phyloP scores from a whole-genome alignment of 2,797 vertebrate genomes.

The Pachyuromys duprasi region DNA sequence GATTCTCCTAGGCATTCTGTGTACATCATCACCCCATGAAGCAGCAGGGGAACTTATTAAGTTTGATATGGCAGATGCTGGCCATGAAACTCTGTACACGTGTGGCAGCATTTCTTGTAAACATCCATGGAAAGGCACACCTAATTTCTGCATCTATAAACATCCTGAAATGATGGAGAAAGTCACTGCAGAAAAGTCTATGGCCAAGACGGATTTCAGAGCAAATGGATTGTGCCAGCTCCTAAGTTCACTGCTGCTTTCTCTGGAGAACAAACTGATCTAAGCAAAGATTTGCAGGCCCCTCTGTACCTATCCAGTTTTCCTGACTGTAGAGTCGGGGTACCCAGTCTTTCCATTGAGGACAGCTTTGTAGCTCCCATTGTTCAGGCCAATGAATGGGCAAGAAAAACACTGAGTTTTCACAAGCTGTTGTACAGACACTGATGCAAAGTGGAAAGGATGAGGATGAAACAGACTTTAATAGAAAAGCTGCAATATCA shows the following conservation, averaged over 20 bases:
- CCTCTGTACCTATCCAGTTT: not conserved
- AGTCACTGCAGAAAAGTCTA: not conserved
- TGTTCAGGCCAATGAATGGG: not conserved
- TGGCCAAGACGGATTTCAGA: not conserved
- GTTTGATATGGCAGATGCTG: not conserved
- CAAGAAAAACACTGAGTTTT: not conserved
- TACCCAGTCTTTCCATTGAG: not conserved
- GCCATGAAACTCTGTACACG: not conserved
- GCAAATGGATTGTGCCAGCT: not conserved
- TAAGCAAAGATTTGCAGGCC: not conserved
- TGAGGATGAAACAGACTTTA: not conserved
- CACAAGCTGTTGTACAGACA: not conserved
- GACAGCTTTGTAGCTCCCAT: not conserved
- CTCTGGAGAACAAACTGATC: not conserved
- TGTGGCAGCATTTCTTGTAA: not conserved
- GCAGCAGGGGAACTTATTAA: not conserved
- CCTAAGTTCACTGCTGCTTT: not conserved
- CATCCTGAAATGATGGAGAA: not conserved
- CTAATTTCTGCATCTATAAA: not conserved
- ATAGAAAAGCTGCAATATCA: not conserved
- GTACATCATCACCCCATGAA: not conserved
- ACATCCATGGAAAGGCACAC: not conserved
- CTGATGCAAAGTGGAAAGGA: not conserved
- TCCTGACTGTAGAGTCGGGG: too few species aligned
- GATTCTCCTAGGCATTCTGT: not conserved